phyloP scores from a whole-genome alignment of 2,888 invertebrate species.

The Stramonita haemastoma region DNA sequence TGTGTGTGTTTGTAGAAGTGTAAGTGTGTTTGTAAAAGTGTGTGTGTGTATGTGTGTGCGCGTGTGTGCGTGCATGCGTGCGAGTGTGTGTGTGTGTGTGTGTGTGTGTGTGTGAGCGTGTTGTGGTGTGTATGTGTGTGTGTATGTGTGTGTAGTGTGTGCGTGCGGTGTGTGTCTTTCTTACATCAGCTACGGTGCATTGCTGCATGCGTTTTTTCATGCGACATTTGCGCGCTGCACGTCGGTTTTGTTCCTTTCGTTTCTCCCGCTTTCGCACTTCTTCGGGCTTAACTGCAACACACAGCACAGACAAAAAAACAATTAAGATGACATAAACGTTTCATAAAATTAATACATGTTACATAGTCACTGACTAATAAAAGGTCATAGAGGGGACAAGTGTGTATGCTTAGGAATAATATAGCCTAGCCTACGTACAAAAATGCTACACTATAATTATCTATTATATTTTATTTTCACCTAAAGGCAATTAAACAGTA shows the following conservation, averaged over 20 bases:
- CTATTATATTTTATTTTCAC: too few species aligned
- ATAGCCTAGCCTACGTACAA: too few species aligned
- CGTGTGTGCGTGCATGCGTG: background rate
- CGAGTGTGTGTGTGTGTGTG: background rate
- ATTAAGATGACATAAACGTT: background rate
- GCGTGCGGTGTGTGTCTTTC: background rate
- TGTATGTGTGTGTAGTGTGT: too few species aligned
- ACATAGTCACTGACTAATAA: too few species aligned
- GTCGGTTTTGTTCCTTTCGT: constrained; percentile 29
- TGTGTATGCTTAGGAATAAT: too few species aligned
- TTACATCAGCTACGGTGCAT: background rate
- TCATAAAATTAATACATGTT: too few species aligned
- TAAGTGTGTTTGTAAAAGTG: background rate
- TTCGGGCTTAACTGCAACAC: background rate
- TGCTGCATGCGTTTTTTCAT: constrained; percentile 8
- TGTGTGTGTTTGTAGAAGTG: background rate
- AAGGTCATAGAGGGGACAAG: too few species aligned
- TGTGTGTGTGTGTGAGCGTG: too few species aligned
- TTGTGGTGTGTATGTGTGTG: background rate
- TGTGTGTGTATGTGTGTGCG: background rate
- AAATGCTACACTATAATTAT: too few species aligned
- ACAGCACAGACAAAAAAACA: background rate
- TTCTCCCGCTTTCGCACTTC: background rate
- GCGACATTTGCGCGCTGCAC: constrained; percentile 28
- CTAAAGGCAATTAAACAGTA: too few species aligned